phyloP scores from a whole-genome alignment of 2,113 vertebrate genomes.

The Nothocercus julius region DNA sequence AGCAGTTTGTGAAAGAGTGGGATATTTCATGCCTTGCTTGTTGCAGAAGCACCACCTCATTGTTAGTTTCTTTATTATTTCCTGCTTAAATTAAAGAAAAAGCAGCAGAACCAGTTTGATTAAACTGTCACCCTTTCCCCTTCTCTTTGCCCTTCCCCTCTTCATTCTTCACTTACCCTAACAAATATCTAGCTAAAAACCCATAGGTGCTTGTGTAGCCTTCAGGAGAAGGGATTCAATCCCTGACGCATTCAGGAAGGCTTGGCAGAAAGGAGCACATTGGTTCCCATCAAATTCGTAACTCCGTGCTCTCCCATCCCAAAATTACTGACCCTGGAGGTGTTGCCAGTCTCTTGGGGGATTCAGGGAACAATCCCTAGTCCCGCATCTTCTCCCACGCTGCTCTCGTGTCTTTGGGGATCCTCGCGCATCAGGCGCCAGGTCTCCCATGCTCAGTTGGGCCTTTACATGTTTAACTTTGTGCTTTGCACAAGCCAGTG shows the following conservation, averaged over 20 bases:
- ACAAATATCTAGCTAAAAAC: neutral
- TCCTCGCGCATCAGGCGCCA: neutral
- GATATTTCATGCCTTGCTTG: neutral
- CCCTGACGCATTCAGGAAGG: neutral
- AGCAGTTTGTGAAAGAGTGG: neutral
- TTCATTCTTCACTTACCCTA: neutral
- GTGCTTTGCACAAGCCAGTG: neutral
- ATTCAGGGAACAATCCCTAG: neutral
- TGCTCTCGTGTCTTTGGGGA: fast-evolving
- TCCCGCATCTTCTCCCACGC: neutral
- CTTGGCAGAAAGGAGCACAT: neutral
- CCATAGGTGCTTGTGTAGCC: neutral
- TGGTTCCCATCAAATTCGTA: neutral
- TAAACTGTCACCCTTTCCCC: neutral
- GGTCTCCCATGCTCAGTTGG: fast-evolving
- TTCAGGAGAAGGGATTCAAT: fast-evolving
- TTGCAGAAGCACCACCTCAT: neutral
- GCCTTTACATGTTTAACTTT: neutral
- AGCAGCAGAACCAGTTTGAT: neutral
- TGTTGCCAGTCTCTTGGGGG: too few relatives aligned
- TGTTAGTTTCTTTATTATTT: neutral
- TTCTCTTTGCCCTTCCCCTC: neutral
- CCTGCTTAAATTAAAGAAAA: neutral
- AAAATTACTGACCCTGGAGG: neutral
- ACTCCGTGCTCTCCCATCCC: neutral